phyloP scores from a whole-genome alignment of 1,140 invertebrate species.

The Cataglyphis hispanica region DNA sequence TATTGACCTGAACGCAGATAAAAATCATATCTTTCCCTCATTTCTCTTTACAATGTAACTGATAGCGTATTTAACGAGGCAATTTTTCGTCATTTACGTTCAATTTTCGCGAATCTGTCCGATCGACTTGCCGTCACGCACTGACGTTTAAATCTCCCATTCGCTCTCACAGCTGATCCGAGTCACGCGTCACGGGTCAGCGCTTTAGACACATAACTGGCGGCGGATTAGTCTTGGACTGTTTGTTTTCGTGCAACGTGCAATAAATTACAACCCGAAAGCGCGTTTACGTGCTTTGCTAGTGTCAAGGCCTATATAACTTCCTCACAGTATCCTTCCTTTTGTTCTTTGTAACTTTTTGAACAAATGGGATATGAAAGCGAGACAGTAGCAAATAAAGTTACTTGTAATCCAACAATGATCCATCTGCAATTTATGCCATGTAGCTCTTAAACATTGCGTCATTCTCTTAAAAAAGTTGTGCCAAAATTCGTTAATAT shows the following conservation, averaged over 20 bases:
- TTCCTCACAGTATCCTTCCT: not conserved
- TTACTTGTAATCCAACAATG: not conserved
- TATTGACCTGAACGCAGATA: not conserved
- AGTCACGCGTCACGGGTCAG: conserved; percentile 56
- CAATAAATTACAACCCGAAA: conserved; percentile 61
- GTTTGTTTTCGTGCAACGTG: conserved; percentile 54
- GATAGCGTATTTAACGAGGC: not conserved
- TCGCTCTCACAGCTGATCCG: conserved; percentile 34
- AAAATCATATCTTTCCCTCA: not conserved
- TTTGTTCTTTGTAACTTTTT: not conserved
- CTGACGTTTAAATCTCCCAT: not conserved
- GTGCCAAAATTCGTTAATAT: not conserved
- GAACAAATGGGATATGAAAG: not conserved
- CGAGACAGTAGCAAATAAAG: not conserved
- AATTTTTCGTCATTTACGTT: not conserved
- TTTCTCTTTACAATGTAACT: not conserved
- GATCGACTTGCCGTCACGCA: not conserved
- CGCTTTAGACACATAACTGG: conserved; percentile 37
- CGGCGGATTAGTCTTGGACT: conserved; percentile 1
- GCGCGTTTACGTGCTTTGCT: conserved; percentile 31
- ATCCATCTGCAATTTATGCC: not conserved
- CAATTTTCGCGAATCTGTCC: not conserved
- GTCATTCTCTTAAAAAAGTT: not conserved
- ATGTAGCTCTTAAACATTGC: not conserved
- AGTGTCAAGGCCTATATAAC: conserved; percentile 60